These are phyloP conservation scores for Dipodomys ordii DNA, from an alignment of 2,113 vertebrate genomes.

Conservation along the genomic window DNA sequence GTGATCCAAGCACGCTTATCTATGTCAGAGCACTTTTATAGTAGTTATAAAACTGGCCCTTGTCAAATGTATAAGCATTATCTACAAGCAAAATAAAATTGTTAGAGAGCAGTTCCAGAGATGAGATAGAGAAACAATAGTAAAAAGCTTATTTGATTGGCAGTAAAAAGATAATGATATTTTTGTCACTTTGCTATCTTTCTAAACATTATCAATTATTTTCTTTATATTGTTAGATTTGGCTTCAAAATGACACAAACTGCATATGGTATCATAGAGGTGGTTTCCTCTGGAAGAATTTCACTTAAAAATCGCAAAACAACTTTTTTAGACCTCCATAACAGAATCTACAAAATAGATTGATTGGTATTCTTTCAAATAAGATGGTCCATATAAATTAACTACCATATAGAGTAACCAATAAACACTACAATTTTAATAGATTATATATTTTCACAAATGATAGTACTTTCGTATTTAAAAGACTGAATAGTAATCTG, in stretches of 20 bases:
- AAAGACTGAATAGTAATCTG: background rate
- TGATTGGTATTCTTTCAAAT: background rate
- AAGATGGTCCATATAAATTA: slow-evolving; percentile 14
- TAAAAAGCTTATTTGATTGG: background rate
- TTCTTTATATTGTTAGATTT: slow-evolving; percentile 38
- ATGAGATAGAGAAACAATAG: background rate
- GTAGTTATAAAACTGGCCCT: slow-evolving; percentile 4
- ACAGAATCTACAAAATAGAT: background rate
- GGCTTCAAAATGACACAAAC: slow-evolving; percentile 21
- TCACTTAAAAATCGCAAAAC: background rate
- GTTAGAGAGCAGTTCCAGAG: background rate
- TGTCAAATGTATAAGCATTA: background rate
- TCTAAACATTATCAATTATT: slow-evolving; percentile 25
- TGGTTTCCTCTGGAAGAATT: background rate
- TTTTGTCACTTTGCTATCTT: slow-evolving; percentile 30
- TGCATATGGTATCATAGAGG: background rate
- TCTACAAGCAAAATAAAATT: background rate
- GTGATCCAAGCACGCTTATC: background rate
- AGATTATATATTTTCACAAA: too few relatives aligned
- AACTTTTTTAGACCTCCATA: slow-evolving; percentile 36
- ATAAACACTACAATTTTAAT: background rate
- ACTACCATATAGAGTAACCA: background rate
- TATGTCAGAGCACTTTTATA: slow-evolving; percentile 21
- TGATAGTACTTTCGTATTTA: too few relatives aligned
- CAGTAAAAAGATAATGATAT: background rate